Percentiles rank a stretch among this genome's conserved stretches.
These are phyloP conservation scores for Drosophila saltans DNA, from an alignment of 1,140 invertebrate species.

Conservation along the genomic window DNA sequence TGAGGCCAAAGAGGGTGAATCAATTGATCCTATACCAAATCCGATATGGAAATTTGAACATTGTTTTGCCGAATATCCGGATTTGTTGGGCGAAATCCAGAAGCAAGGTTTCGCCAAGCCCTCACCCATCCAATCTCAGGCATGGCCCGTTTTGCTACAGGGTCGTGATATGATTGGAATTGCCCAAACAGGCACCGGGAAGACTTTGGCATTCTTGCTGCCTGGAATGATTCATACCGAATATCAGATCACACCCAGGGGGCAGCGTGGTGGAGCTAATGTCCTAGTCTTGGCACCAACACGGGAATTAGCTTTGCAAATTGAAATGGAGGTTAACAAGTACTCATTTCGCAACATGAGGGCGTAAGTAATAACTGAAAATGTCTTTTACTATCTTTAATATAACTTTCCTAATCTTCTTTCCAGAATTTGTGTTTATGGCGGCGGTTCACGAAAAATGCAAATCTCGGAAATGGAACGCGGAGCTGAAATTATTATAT, in stretches of 20 bases:
- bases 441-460: slow-evolving; percentile 90
- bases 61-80: slow-evolving; percentile 92
- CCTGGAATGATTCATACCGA: slow-evolving; percentile 96
- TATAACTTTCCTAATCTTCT: slow-evolving; percentile 4
- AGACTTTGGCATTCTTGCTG: slow-evolving; percentile 95
- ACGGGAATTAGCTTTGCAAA: slow-evolving; percentile 95
- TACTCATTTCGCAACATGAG: slow-evolving; percentile 93
- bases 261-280: slow-evolving; percentile 90
- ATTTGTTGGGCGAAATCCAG: slow-evolving; percentile 91
- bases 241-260: slow-evolving; percentile 88
- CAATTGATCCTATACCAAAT: slow-evolving; percentile 88
- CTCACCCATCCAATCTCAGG: slow-evolving; percentile 95
- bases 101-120: slow-evolving; percentile 91
- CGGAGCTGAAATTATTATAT: slow-evolving; percentile 94
- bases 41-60: slow-evolving; percentile 93
- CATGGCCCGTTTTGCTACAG: slow-evolving; percentile 93
- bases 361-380: slow-evolving; percentile 85
- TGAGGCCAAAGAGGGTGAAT: slow-evolving; percentile 82
- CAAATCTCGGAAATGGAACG: slow-evolving; percentile 89
- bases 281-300: slow-evolving; percentile 95
- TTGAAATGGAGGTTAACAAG: slow-evolving; percentile 94
- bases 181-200: slow-evolving; percentile 96
- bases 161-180: slow-evolving; percentile 96
- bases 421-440: slow-evolving; percentile 92
- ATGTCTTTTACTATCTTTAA: background rate